phyloP scores from a whole-genome alignment of 2,888 invertebrate species.

The Vannuccia rotundouncinata region DNA sequence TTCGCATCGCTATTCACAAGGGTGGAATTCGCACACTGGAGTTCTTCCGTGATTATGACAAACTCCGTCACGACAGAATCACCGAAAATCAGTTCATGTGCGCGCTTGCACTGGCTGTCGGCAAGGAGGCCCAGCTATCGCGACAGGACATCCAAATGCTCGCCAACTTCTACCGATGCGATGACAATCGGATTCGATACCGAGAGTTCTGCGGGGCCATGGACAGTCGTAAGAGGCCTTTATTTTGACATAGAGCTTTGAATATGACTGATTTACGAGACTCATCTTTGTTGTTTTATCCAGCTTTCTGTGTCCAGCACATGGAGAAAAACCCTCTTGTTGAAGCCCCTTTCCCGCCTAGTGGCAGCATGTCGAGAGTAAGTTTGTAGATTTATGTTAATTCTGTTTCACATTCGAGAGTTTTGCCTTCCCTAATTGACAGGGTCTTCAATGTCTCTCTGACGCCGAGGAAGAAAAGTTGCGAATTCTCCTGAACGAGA shows the following conservation, averaged over 20 bases:
- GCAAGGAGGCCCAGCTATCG: conserved; percentile 54
- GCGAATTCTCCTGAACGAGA: conserved; percentile 45
- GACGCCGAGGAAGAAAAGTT: conserved; percentile 48
- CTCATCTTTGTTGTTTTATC: no score
- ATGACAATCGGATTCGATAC: conserved; percentile 52
- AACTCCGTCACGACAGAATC: conserved; percentile 52
- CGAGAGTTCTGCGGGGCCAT: conserved; percentile 55
- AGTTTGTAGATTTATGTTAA: conserved; percentile 41
- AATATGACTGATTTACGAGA: background rate
- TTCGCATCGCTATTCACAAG: conserved; percentile 53
- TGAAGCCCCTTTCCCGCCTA: conserved; percentile 48
- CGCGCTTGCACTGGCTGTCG: conserved; percentile 52
- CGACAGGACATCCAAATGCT: conserved; percentile 53
- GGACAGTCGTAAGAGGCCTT: conserved; percentile 53
- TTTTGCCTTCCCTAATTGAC: conserved; percentile 5
- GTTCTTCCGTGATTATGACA: conserved; percentile 56
- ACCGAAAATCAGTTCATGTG: conserved; percentile 56
- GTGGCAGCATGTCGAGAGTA: conserved; percentile 53
- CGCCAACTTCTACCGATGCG: conserved; percentile 51
- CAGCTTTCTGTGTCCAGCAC: conserved; percentile 55
- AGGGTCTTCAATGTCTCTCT: conserved; percentile 49
- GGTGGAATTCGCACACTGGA: conserved; percentile 53
- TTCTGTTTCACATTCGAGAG: no score
- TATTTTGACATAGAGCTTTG: background rate
- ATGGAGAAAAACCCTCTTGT: conserved; percentile 55